phyloP scores from a whole-genome alignment of 1,140 invertebrate genomes.

The Drosophila sturtevanti region DNA sequence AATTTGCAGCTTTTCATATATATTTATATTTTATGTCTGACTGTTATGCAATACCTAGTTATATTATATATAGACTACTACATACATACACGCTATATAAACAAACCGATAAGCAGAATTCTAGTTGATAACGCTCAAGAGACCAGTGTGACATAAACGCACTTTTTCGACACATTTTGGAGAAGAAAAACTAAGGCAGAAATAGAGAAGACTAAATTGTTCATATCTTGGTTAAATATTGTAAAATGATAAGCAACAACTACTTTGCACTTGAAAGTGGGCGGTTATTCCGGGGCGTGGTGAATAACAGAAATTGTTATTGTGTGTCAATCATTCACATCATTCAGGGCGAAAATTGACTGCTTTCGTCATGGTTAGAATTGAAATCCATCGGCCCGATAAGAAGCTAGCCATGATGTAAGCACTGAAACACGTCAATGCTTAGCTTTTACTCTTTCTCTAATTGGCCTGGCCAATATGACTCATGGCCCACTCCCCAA shows the following conservation, averaged over 20 bases:
- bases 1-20: slow-evolving; percentile 49
- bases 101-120: slow-evolving; percentile 58
- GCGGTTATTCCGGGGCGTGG: slow-evolving; percentile 19
- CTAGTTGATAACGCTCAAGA: slow-evolving; percentile 53
- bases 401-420: slow-evolving; percentile 60
- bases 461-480: slow-evolving; percentile 15
- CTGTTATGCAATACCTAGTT: slow-evolving; percentile 58
- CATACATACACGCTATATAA: slow-evolving; percentile 51
- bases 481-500: slow-evolving; percentile 26
- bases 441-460: slow-evolving; percentile 14
- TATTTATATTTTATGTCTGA: slow-evolving; percentile 20
- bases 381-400: slow-evolving; percentile 37
- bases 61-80: slow-evolving; percentile 34
- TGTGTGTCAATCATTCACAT: slow-evolving; percentile 41
- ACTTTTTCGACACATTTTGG: slow-evolving; percentile 52
- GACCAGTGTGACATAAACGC: slow-evolving; percentile 32
- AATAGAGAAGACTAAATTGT: slow-evolving; percentile 26
- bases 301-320: slow-evolving; percentile 17
- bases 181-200: not conserved
- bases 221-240: slow-evolving; percentile 45
- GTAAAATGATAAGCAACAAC: slow-evolving; percentile 40
- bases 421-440: slow-evolving; percentile 52
- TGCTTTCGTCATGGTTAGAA: slow-evolving; percentile 59
- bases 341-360: slow-evolving; percentile 14
- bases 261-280: slow-evolving; percentile 39